A percentile compares a stretch with the other conserved stretches of the same genome.
Conservation (phyloP, 2,113 vertebrate genomes). For the Notechis scutatus region DNA sequence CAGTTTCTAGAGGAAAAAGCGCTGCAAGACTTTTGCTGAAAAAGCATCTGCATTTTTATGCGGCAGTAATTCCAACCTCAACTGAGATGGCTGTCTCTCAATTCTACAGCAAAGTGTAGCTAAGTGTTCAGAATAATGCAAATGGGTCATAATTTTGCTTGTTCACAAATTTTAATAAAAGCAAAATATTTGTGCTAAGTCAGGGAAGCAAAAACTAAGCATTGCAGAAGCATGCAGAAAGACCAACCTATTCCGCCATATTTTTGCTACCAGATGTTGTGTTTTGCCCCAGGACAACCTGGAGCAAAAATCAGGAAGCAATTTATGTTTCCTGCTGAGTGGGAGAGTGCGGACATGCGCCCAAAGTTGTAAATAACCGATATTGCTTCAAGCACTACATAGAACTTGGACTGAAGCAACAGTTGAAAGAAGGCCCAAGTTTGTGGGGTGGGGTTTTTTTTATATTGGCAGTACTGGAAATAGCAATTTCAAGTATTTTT, state of each 20-base stretch:
- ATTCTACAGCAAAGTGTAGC: slow-evolving; percentile 12
- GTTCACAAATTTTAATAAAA: not conserved
- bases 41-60: slow-evolving; percentile 16
- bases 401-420: not conserved
- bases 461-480: not conserved
- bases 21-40: not conserved
- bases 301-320: not conserved
- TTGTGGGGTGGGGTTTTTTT: not conserved
- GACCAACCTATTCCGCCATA: not conserved
- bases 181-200: slow-evolving; percentile 33
- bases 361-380: not conserved
- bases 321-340: not conserved
- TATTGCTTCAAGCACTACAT: not conserved
- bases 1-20: slow-evolving; percentile 29
- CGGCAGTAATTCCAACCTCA: not conserved
- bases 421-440: not conserved
- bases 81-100: not conserved
- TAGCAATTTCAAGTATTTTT: not conserved
- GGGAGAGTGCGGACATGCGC: not conserved
- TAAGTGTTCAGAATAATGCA: not conserved
- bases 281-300: not conserved
- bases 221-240: slow-evolving; percentile 4
- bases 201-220: slow-evolving; percentile 13
- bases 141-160: not conserved
- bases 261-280: not conserved